Base-by-base conservation (phyloP, 2,888 invertebrate species). In the Ophion obscuratus region DNA sequence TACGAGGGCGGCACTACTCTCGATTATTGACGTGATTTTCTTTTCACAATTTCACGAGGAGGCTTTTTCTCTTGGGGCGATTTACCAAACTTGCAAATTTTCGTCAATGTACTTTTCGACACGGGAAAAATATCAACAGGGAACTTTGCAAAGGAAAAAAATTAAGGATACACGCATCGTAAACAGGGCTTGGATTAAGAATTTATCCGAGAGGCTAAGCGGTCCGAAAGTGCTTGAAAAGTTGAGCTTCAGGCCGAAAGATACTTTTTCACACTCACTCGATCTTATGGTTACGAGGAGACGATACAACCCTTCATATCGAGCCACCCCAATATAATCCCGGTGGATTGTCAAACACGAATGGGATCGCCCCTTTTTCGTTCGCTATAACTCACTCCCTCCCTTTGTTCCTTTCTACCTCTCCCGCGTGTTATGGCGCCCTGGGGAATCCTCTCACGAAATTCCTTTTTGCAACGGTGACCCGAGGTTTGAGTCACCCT, bases 271-370 rank as follows among this genome's bases (percentile, higher is more conserved):
- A 67, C 73, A n/a, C 47, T n/a, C 11, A 14, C 27, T 68, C 57
- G 31, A 47, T 79, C 40, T 40, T 64, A 14, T n/a, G 53, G 20
- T 20, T 11, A 62, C 40, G 57, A 53, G 64, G 17, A 61, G 36
- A 20, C 47, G 31, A 14, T 64, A 66, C 59, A 75, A 67, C 77
- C 61, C 68, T 77, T 77, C 77, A 27, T 68, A 17, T 53, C 73
- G 71, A 53, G 66, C 47, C 36, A 44, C 59, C 73, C 70, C 70
- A 75, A 71, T 74, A 75, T 68, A 78, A 78, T 84, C 81, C 76
- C 64, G 74, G 74, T 77, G 77, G 74, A 81, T 84, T 84, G 84
- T 81, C 77, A 81, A 81, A 24, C 62, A 64, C 67, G 61, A 62
- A 84, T 64, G 59, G 40, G 36, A 78, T 14, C 61, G 62, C 20